These are phyloP conservation scores for Pseudococcus viburni DNA, from an alignment of 2,888 invertebrate species.

Conservation along the genomic window DNA sequence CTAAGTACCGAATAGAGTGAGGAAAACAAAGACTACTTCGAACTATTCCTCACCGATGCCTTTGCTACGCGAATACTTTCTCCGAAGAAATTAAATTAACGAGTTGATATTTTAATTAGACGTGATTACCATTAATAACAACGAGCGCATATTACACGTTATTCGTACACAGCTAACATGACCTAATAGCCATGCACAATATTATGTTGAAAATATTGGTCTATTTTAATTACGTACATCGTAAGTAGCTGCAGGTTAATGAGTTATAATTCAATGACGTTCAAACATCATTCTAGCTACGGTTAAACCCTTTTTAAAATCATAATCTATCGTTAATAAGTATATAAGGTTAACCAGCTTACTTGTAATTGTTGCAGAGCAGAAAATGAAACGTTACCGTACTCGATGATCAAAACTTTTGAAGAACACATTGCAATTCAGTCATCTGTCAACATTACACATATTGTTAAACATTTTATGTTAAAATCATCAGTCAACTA, in stretches of 20 bases:
- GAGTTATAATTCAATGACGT: slow-evolving; percentile 24
- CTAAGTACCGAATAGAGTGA: not conserved
- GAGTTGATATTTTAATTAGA: slow-evolving; percentile 36
- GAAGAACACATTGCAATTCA: slow-evolving; percentile 39
- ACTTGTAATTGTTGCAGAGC: not conserved
- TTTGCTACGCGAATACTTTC: slow-evolving; percentile 5
- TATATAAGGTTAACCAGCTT: not conserved
- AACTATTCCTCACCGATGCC: not conserved
- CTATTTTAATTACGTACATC: slow-evolving; percentile 9
- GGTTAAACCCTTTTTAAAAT: not conserved
- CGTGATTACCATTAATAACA: not conserved
- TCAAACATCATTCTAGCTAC: not conserved
- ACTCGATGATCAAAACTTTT: slow-evolving; percentile 30
- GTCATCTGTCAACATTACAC: slow-evolving; percentile 14
- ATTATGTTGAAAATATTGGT: slow-evolving; percentile 41
- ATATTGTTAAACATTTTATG: slow-evolving; percentile 41
- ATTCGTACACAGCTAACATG: not conserved
- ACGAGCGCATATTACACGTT: not conserved
- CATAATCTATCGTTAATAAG: not conserved
- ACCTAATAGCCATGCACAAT: slow-evolving; percentile 29
- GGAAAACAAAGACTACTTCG: not conserved
- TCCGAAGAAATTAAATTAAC: slow-evolving; percentile 36
- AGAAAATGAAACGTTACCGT: slow-evolving; percentile 44
- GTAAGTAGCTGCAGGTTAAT: slow-evolving; percentile 1
- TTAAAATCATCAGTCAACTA: slow-evolving; percentile 62